phyloP scores from a whole-genome alignment of 2,888 invertebrate genomes.

The Diplazon laetatorius region DNA sequence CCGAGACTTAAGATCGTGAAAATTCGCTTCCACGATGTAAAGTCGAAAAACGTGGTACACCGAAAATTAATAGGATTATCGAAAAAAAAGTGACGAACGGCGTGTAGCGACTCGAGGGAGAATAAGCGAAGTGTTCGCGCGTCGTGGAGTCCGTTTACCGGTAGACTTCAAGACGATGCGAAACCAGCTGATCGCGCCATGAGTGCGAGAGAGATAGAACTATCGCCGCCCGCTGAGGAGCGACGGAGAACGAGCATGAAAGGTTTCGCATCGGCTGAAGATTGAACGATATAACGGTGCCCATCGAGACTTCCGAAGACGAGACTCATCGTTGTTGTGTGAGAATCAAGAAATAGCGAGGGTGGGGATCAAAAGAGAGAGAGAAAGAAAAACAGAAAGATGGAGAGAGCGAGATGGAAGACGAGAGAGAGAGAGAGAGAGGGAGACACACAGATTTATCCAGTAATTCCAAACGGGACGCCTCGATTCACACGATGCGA shows the following conservation, averaged over 20 bases:
- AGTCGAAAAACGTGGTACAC: too few relatives aligned
- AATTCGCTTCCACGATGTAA: not conserved
- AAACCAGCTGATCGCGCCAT: too few relatives aligned
- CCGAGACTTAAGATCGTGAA: slow-evolving; percentile 59
- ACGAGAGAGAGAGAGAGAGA: not conserved
- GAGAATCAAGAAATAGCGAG: slow-evolving; percentile 6
- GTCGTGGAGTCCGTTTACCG: not conserved
- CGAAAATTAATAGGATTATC: too few relatives aligned
- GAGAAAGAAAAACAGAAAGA: slow-evolving; percentile 4
- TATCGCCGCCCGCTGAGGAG: too few relatives aligned
- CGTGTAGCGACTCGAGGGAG: too few relatives aligned
- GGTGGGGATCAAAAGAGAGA: not conserved
- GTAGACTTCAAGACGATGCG: too few relatives aligned
- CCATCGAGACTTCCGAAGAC: slow-evolving; percentile 25
- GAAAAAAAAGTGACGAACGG: too few relatives aligned
- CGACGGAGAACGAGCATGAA: too few relatives aligned
- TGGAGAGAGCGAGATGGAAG: not conserved
- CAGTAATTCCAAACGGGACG: slow-evolving; percentile 32
- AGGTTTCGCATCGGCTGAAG: too few relatives aligned
- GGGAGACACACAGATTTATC: slow-evolving; percentile 24
- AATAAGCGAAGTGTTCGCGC: too few relatives aligned
- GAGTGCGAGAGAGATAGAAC: too few relatives aligned
- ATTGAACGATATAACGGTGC: slow-evolving; percentile 38
- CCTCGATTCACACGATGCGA: slow-evolving; percentile 40
- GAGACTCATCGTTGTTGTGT: slow-evolving; percentile 50